These are phyloP conservation scores for Diarsia brunnea DNA, from an alignment of 2,888 invertebrate genomes.

Conservation along the genomic window DNA sequence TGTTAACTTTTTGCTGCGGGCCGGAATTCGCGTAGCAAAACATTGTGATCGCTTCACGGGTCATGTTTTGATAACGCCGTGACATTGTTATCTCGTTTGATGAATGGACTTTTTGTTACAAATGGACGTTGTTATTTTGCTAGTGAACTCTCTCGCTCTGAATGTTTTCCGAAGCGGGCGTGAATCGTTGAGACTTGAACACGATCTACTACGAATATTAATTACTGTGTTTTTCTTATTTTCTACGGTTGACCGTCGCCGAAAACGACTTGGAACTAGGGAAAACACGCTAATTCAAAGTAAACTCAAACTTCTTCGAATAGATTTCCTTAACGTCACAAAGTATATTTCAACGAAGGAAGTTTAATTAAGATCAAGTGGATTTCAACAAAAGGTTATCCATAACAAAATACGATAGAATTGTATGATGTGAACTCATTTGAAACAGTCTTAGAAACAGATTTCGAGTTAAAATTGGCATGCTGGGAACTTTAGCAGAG, in stretches of 20 bases:
- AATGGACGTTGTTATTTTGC: conserved; percentile 87
- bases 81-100: conserved; percentile 89
- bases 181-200: conserved; percentile 65
- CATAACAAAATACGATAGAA: conserved; percentile 66
- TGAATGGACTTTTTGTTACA: conserved; percentile 89
- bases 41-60: conserved; percentile 87
- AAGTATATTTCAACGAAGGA: conserved; percentile 32
- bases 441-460: conserved; percentile 70
- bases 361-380: conserved; percentile 42
- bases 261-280: conserved; percentile 7
- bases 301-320: conserved; percentile 10
- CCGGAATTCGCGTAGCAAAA: conserved; percentile 82
- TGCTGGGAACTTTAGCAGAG: conserved; percentile 77
- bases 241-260: background rate
- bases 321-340: conserved; percentile 4
- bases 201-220: conserved; percentile 46
- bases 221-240: conserved; percentile 44
- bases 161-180: conserved; percentile 76
- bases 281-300: conserved; percentile 33
- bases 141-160: conserved; percentile 80
- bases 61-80: conserved; percentile 89
- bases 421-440: conserved; percentile 73
- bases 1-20: conserved; percentile 83
- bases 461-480: conserved; percentile 80
- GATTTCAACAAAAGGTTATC: conserved; percentile 49